Conservation (phyloP, 2,888 invertebrate species). For the Neoascia interrupta region DNA sequence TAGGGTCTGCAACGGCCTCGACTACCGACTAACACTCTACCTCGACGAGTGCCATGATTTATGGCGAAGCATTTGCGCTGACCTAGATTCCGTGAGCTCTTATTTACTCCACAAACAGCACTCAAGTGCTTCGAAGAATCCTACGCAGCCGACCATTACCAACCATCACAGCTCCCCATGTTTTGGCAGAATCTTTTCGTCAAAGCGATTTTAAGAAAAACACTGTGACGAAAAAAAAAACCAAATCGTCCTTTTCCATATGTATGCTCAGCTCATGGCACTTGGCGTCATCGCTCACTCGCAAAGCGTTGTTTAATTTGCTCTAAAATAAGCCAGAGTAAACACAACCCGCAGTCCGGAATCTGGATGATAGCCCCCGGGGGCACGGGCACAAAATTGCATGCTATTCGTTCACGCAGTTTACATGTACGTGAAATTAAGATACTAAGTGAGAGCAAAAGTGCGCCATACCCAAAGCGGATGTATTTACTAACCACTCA, state of each 20-base stretch:
- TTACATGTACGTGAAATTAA: conserved; percentile 48
- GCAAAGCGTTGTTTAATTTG: conserved; percentile 52
- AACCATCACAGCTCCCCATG: background rate
- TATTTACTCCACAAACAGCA: conserved; percentile 32
- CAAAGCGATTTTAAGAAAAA: background rate
- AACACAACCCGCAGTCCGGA: conserved; percentile 20
- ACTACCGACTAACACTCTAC: background rate
- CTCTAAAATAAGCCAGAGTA: conserved; percentile 49
- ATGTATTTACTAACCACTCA: conserved; percentile 60
- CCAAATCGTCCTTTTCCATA: background rate
- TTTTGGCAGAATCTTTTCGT: background rate
- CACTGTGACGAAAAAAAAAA: too few relatives aligned
- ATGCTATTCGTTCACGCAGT: conserved; percentile 1
- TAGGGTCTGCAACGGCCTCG: background rate
- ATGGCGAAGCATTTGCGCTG: conserved; percentile 17
- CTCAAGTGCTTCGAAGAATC: conserved; percentile 5
- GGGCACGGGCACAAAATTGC: conserved; percentile 25
- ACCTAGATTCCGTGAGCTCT: conserved; percentile 37
- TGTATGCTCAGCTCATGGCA: too few relatives aligned
- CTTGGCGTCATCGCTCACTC: conserved; percentile 15
- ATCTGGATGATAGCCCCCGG: background rate
- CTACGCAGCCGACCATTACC: conserved; percentile 7
- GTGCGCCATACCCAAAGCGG: conserved; percentile 44
- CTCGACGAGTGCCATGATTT: conserved; percentile 10
- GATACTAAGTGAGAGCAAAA: conserved; percentile 25